phyloP scores from a whole-genome alignment of 2,113 vertebrate genomes.

The Pachycephala philippinensis region DNA sequence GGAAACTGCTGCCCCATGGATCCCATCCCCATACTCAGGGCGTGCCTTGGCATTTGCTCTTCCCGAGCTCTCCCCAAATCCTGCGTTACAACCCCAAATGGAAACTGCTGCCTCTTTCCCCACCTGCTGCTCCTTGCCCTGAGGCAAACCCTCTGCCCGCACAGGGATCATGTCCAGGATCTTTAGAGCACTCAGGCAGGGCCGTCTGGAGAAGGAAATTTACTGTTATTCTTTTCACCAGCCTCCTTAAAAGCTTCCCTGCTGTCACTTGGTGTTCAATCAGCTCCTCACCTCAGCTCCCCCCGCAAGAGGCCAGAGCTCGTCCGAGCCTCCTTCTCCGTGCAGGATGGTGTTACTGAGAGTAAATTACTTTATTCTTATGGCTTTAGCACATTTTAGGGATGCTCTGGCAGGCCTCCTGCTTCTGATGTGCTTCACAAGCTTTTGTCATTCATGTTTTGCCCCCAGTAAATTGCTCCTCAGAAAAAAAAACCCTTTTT shows the following conservation, averaged over 20 bases:
- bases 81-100: no score
- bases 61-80: no score
- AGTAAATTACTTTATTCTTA: neutral
- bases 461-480: neutral
- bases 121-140: neutral
- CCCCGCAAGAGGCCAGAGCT: neutral
- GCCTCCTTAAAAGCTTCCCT: neutral
- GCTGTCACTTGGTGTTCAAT: neutral
- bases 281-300: neutral
- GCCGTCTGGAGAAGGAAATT: neutral
- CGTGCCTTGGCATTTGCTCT: no score
- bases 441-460: neutral
- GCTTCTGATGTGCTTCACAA: neutral
- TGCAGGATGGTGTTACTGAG: neutral
- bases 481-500: neutral
- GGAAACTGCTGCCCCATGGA: no score
- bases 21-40: no score
- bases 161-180: neutral
- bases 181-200: neutral
- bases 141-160: neutral
- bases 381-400: neutral
- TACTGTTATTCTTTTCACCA: neutral
- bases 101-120: no score
- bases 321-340: neutral
- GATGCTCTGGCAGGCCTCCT: neutral